Conservation (phyloP, 2,888 invertebrate species). For the Cataglyphis altisquamis region DNA sequence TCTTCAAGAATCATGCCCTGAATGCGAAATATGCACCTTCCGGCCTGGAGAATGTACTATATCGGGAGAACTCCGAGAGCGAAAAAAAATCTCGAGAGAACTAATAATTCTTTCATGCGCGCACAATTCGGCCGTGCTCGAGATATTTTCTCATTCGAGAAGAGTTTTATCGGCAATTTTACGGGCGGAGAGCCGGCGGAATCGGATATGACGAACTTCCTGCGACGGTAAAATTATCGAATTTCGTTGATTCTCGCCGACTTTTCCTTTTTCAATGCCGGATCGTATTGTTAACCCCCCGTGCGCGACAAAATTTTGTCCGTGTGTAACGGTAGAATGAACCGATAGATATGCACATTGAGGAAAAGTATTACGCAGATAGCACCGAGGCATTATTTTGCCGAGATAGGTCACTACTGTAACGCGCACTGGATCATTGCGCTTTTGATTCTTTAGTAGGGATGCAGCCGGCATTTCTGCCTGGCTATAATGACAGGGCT, state of each 20-base stretch:
- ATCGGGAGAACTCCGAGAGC: not conserved
- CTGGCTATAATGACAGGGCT: slow-evolving; percentile 26
- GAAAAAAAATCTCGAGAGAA: slow-evolving; percentile 12
- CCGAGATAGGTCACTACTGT: slow-evolving; percentile 15
- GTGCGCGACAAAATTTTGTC: slow-evolving; percentile 9
- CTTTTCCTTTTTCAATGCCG: not conserved
- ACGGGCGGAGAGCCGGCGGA: not conserved
- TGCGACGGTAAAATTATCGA: slow-evolving; percentile 50
- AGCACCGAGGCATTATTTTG: slow-evolving; percentile 20
- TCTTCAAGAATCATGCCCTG: slow-evolving; percentile 50
- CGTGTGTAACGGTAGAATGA: slow-evolving; percentile 38
- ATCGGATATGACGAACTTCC: slow-evolving; percentile 48
- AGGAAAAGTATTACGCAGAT: slow-evolving; percentile 29
- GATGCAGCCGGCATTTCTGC: slow-evolving; percentile 38
- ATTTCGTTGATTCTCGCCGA: slow-evolving; percentile 13
- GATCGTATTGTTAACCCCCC: slow-evolving; percentile 36
- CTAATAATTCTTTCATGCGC: slow-evolving; percentile 38
- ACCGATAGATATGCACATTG: not conserved
- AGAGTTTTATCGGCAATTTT: slow-evolving; percentile 38
- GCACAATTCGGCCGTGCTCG: slow-evolving; percentile 27
- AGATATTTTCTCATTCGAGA: slow-evolving; percentile 28
- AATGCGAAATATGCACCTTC: slow-evolving; percentile 48
- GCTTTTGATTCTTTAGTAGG: slow-evolving; percentile 32
- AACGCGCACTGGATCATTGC: slow-evolving; percentile 13
- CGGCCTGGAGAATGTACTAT: slow-evolving; percentile 2